Evolutionary conservation across 2,888 invertebrate genomes (phyloP).

Genomic region (Syrista parreyssii): DNA sequence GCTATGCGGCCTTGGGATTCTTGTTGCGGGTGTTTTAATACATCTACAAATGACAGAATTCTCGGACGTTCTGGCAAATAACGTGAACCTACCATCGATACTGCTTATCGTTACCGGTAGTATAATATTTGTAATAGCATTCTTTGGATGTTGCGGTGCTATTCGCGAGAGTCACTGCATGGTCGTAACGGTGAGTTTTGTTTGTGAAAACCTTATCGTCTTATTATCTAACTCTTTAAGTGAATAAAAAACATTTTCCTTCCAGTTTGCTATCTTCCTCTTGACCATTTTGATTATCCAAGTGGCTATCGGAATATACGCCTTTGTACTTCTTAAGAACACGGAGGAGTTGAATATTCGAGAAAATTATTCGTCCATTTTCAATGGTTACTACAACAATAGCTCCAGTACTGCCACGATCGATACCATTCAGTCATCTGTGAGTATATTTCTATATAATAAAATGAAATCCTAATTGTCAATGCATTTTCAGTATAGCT

Average conservation of each 20-base stretch:
- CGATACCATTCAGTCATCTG: constrained; percentile 73
- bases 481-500: no score
- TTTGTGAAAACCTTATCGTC: not conserved
- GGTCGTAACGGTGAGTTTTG: constrained; percentile 56
- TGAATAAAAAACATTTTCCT: constrained; percentile 35
- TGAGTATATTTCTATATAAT: constrained; percentile 49
- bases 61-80: constrained; percentile 64
- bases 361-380: constrained; percentile 32
- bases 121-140: constrained; percentile 68
- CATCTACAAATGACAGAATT: constrained; percentile 66
- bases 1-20: constrained; percentile 78
- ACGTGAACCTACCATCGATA: constrained; percentile 72
- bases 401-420: constrained; percentile 70
- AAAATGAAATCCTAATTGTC: not conserved
- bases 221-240: not conserved
- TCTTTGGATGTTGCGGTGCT: constrained; percentile 64
- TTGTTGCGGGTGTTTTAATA: constrained; percentile 75
- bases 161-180: constrained; percentile 62
- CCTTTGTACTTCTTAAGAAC: constrained; percentile 74
- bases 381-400: constrained; percentile 67
- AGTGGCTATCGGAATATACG: constrained; percentile 76
- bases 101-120: constrained; percentile 76
- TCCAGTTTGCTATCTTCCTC: constrained; percentile 79
- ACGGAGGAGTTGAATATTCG: constrained; percentile 52
- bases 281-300: constrained; percentile 79